These are phyloP conservation scores for Cyclophora albipunctata DNA, from an alignment of 2,888 invertebrate species.

Conservation along the genomic window DNA sequence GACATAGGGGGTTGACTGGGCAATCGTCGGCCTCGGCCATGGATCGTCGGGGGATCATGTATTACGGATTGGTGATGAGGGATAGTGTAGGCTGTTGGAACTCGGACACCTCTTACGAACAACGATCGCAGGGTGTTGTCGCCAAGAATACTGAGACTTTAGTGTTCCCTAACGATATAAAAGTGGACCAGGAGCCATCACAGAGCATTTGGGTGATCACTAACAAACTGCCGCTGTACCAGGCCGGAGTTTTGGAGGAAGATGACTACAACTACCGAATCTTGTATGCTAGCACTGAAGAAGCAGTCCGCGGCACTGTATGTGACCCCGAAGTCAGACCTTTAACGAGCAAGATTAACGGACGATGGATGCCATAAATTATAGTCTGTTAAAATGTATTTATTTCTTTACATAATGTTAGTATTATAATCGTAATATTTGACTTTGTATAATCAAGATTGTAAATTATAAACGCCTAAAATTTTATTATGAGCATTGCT, in stretches of 20 bases:
- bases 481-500: too few species aligned
- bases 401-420: conserved; percentile 4
- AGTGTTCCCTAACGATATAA: conserved; percentile 87
- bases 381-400: conserved; percentile 4
- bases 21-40: conserved; percentile 85
- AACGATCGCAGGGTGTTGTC: conserved; percentile 77
- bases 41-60: conserved; percentile 83
- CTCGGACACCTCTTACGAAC: conserved; percentile 79
- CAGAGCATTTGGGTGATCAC: conserved; percentile 86
- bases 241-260: conserved; percentile 78
- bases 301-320: conserved; percentile 79
- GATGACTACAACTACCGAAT: conserved; percentile 84
- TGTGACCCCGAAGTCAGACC: conserved; percentile 77
- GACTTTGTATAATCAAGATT: conserved; percentile 6
- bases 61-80: conserved; percentile 84
- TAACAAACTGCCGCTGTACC: conserved; percentile 83
- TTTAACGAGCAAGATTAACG: conserved; percentile 9
- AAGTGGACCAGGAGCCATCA: conserved; percentile 80
- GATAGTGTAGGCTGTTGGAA: conserved; percentile 90
- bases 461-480: not conserved
- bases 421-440: conserved; percentile 1
- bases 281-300: conserved; percentile 78
- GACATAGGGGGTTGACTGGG: conserved; percentile 74
- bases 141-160: conserved; percentile 78
- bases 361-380: conserved; percentile 31